A percentile compares a stretch with the other conserved stretches of the same genome.
These are phyloP conservation scores for Ophraella communa DNA, from an alignment of 2,888 invertebrate species.

Conservation along the genomic window DNA sequence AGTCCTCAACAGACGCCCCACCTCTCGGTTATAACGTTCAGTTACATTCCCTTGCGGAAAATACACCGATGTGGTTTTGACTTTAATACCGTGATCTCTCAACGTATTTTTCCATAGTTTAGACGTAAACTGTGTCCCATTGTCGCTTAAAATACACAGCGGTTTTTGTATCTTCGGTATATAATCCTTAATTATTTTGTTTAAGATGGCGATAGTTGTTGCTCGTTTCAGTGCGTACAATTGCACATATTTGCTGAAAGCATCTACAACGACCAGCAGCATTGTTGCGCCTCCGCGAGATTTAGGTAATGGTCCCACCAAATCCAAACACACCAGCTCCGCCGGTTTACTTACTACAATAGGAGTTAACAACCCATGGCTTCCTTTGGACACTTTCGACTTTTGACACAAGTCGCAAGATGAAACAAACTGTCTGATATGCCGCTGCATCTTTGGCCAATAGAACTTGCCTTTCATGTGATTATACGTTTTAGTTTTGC, in stretches of 20 bases:
- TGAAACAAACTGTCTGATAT: not conserved
- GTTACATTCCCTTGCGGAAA: too few species aligned
- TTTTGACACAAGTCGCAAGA: not conserved
- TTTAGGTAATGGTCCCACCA: conserved; percentile 26
- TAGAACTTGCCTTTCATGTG: conserved; percentile 7
- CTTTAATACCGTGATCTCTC: not conserved
- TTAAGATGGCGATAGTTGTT: conserved; percentile 15
- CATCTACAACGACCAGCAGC: conserved; percentile 24
- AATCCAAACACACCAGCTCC: conserved; percentile 20
- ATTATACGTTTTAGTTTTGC: conserved; percentile 6
- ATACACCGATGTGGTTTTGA: not conserved
- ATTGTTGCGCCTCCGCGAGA: conserved; percentile 14
- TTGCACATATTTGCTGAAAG: conserved; percentile 7
- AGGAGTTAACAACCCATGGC: not conserved
- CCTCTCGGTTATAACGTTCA: too few species aligned
- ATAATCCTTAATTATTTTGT: conserved; percentile 14
- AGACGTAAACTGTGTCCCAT: not conserved
- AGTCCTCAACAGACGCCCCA: too few species aligned
- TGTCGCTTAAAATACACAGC: conserved; percentile 34
- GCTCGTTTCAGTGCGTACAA: conserved; percentile 19
- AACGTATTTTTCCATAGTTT: not conserved
- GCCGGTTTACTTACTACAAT: not conserved
- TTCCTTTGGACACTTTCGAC: not conserved
- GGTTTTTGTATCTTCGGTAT: conserved; percentile 29
- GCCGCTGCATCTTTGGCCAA: conserved; percentile 6